phyloP scores from a whole-genome alignment of 2,113 vertebrate genomes.

The Amblyornis subalaris region DNA sequence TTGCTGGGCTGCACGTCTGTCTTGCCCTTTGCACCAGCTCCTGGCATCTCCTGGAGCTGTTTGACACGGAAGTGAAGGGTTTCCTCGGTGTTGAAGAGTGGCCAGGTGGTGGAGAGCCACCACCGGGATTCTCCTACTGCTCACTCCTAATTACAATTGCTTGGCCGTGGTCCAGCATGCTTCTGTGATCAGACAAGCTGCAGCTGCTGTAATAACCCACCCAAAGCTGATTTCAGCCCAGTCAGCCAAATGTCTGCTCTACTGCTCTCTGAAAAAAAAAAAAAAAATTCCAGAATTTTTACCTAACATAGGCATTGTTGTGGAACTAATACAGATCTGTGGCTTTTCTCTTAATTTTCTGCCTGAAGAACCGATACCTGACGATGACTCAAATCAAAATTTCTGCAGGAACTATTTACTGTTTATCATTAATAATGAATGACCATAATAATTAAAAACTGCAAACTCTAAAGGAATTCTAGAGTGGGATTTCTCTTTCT shows the following conservation, averaged over 20 bases:
- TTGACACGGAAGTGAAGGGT: neutral
- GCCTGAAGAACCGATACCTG: neutral
- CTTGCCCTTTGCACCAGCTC: neutral
- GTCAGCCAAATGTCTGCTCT: conserved; percentile 10
- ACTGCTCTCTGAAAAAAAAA: neutral
- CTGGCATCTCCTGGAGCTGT: neutral
- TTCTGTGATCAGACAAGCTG: conserved; percentile 36
- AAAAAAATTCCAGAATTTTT: neutral
- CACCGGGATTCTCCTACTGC: neutral
- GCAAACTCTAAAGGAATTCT: conserved; percentile 45
- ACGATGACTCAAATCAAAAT: neutral
- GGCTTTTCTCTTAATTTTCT: neutral
- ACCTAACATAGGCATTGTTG: neutral
- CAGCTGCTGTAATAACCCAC: conserved; percentile 43
- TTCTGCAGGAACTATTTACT: neutral
- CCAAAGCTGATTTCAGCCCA: neutral
- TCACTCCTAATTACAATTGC: conserved; percentile 29
- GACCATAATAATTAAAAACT: conserved; percentile 46
- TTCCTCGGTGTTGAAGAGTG: neutral
- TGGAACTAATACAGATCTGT: neutral
- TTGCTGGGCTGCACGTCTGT: neutral
- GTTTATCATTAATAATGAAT: conserved; percentile 48
- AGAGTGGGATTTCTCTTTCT: neutral
- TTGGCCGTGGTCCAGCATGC: neutral
- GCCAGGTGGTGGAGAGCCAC: conserved; percentile 32